Percentiles rank a stretch among this genome's conserved stretches.
Evolutionary conservation across 2,888 invertebrate species (phyloP).

Genomic region (Chydorus sphaericus): DNA sequence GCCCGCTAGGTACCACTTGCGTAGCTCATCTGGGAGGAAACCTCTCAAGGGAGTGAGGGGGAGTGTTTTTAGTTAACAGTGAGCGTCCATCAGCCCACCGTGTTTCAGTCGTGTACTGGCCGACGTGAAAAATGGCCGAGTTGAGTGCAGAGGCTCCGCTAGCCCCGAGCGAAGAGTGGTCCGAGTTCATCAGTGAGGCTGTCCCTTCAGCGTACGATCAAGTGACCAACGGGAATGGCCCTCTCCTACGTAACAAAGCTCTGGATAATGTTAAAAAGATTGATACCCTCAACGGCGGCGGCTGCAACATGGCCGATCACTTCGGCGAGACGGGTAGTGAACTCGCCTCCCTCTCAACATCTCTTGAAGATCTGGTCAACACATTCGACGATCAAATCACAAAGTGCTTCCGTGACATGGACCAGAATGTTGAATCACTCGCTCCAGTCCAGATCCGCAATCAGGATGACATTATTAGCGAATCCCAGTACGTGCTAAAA

Average conservation of each 20-base stretch:
- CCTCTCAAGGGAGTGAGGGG: too few relatives aligned
- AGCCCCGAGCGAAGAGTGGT: conserved; percentile 66
- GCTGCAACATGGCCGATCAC: conserved; percentile 63
- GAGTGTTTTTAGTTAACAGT: neutral
- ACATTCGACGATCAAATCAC: conserved; percentile 98
- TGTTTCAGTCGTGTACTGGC: too few relatives aligned
- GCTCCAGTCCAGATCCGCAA: conserved; percentile 95
- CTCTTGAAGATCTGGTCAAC: conserved; percentile 93
- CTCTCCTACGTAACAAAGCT: conserved; percentile 23
- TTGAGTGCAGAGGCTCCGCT: conserved; percentile 95
- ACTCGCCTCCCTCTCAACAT: conserved; percentile 75
- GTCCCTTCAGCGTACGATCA: conserved; percentile 22
- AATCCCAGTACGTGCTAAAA: conserved; percentile 66
- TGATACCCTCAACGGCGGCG: conserved; percentile 27
- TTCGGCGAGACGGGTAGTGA: conserved; percentile 69
- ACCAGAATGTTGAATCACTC: conserved; percentile 90
- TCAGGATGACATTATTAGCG: conserved; percentile 98
- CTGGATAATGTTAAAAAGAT: conserved; percentile 21
- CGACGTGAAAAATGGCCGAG: conserved; percentile 96
- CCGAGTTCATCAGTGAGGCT: conserved; percentile 51
- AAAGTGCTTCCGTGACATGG: conserved; percentile 94
- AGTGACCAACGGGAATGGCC: conserved; percentile 7
- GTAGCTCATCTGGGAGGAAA: too few relatives aligned
- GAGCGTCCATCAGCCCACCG: too few relatives aligned
- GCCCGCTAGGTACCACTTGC: too few relatives aligned